Conservation (phyloP, 2,888 invertebrate species). For the Phymatocera aterrima region DNA sequence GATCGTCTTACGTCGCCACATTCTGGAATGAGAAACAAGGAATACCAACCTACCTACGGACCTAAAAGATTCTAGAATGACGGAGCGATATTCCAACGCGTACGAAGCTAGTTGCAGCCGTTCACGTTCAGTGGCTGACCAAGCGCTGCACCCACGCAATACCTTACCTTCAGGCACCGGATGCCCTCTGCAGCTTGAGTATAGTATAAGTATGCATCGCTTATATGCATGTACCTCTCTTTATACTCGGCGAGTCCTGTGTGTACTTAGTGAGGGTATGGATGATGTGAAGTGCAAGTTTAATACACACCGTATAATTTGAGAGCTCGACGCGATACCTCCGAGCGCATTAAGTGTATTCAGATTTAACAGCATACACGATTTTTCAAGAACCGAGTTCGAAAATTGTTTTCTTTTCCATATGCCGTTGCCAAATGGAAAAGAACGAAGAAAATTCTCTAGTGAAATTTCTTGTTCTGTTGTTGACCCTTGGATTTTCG, state of each 20-base stretch:
- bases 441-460: no score
- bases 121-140: not conserved
- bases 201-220: not conserved
- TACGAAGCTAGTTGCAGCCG: not conserved
- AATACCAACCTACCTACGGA: not conserved
- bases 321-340: conserved; percentile 9
- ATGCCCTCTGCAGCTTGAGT: not conserved
- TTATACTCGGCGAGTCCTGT: not conserved
- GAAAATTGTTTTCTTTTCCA: not conserved
- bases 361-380: no score
- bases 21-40: not conserved
- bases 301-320: conserved; percentile 10
- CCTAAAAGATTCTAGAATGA: not conserved
- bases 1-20: conserved; percentile 3
- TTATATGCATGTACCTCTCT: not conserved
- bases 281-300: conserved; percentile 31
- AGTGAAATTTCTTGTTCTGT: no score
- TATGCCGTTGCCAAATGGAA: no score
- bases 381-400: not conserved
- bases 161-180: conserved; percentile 21
- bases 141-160: conserved; percentile 15
- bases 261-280: conserved; percentile 23
- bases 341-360: no score
- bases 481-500: no score
- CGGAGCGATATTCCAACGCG: not conserved